Conservation (phyloP, 1,140 invertebrate genomes). For the Latrodectus geometricus region DNA sequence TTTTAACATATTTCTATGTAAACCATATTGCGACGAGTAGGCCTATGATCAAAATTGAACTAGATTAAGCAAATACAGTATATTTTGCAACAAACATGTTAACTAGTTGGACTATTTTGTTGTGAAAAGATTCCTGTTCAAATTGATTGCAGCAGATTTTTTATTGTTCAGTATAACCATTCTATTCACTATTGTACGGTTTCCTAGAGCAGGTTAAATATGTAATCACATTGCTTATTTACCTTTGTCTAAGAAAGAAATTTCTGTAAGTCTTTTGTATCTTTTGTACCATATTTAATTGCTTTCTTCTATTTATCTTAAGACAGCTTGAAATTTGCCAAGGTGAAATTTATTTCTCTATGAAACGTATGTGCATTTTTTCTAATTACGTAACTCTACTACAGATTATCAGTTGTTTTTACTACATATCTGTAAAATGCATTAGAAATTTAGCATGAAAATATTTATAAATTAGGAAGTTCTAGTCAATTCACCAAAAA, state of each 20-base stretch:
- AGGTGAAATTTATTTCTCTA: too few relatives aligned
- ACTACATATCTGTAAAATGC: too few relatives aligned
- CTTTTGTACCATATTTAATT: background rate
- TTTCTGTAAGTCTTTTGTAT: background rate
- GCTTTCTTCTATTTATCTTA: background rate
- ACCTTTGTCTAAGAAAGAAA: background rate
- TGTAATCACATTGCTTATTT: conserved; percentile 15
- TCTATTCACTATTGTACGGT: background rate
- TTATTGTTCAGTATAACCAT: background rate
- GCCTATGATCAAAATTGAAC: conserved; percentile 55
- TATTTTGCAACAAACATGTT: conserved; percentile 48
- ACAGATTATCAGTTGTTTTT: too few relatives aligned
- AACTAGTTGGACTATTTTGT: background rate
- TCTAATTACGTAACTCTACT: too few relatives aligned
- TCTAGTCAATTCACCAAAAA: too few relatives aligned
- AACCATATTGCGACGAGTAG: conserved; percentile 45
- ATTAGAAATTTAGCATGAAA: too few relatives aligned
- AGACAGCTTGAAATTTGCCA: too few relatives aligned
- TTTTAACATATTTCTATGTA: conserved; percentile 61
- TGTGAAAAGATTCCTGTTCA: background rate
- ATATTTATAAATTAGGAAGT: too few relatives aligned
- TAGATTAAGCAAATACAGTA: conserved; percentile 42
- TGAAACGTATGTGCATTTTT: too few relatives aligned
- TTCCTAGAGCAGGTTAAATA: conserved; percentile 57
- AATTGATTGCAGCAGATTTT: too few relatives aligned